These are phyloP conservation scores for Microcaecilia unicolor DNA, from an alignment of 2,797 vertebrate genomes.

Conservation along the genomic window DNA sequence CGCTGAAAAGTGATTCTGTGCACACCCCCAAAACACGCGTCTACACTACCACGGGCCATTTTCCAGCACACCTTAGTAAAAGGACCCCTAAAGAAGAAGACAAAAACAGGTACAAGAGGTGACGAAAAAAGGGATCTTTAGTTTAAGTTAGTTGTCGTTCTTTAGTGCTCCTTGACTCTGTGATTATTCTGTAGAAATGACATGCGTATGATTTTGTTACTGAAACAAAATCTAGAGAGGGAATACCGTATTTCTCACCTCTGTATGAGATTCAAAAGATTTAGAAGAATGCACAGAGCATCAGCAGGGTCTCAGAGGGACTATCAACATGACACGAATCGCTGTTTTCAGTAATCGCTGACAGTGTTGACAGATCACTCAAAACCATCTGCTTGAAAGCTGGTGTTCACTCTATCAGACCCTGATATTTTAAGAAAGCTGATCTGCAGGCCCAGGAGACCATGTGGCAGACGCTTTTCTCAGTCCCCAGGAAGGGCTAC, in stretches of 20 bases:
- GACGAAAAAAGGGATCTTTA: no score
- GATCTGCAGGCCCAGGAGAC: constrained; percentile 70
- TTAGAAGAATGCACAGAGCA: constrained; percentile 47
- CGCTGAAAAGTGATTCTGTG: no score
- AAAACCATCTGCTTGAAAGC: constrained; percentile 87
- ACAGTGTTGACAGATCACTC: constrained; percentile 88
- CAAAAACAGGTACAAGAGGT: no score
- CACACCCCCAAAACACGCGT: no score
- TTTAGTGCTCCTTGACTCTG: no score
- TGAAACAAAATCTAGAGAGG: constrained; percentile 10
- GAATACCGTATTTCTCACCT: constrained; percentile 10
- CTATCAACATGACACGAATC: constrained; percentile 76
- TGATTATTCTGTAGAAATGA: background rate
- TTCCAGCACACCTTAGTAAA: no score
- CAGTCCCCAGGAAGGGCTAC: no score
- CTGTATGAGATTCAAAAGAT: constrained; percentile 20
- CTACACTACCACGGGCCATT: no score
- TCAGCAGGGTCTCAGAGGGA: constrained; percentile 70
- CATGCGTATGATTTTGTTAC: background rate
- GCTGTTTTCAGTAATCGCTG: constrained; percentile 86
- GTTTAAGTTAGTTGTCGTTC: no score
- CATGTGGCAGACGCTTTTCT: constrained; percentile 53
- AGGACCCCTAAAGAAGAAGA: no score
- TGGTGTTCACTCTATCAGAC: constrained; percentile 73
- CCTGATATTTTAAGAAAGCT: constrained; percentile 81